phyloP scores from a whole-genome alignment of 2,888 invertebrate species.

The Tineola bisselliella region DNA sequence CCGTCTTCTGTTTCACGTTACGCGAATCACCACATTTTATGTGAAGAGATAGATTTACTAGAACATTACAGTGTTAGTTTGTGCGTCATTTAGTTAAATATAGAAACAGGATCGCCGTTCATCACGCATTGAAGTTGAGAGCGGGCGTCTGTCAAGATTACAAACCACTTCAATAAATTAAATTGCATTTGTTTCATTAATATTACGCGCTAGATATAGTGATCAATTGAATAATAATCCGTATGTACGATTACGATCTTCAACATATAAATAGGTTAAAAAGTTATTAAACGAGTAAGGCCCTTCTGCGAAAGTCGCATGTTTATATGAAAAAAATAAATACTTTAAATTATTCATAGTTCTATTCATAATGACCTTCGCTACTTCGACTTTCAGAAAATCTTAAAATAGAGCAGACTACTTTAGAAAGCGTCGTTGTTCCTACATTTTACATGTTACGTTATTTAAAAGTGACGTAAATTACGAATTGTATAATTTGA shows the following conservation, averaged over 20 bases:
- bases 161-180: slow-evolving; percentile 20
- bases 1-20: not conserved
- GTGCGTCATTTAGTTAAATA: slow-evolving; percentile 40
- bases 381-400: not conserved
- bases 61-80: not conserved
- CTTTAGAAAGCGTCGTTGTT: not conserved
- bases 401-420: not conserved
- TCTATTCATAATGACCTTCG: not conserved
- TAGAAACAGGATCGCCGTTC: slow-evolving; percentile 31
- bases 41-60: not conserved
- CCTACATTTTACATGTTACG: not conserved
- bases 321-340: no score
- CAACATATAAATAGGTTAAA: no score
- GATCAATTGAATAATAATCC: not conserved
- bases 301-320: no score
- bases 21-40: not conserved
- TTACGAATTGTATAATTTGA: not conserved
- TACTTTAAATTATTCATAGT: no score
- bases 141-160: slow-evolving; percentile 25
- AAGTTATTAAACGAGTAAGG: no score
- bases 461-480: not conserved
- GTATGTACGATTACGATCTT: no score
- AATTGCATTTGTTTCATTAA: slow-evolving; percentile 19
- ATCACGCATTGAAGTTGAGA: slow-evolving; percentile 29
- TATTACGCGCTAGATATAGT: not conserved